These are phyloP conservation scores for Synergus itoensis DNA, from an alignment of 2,888 invertebrate species.

Conservation along the genomic window DNA sequence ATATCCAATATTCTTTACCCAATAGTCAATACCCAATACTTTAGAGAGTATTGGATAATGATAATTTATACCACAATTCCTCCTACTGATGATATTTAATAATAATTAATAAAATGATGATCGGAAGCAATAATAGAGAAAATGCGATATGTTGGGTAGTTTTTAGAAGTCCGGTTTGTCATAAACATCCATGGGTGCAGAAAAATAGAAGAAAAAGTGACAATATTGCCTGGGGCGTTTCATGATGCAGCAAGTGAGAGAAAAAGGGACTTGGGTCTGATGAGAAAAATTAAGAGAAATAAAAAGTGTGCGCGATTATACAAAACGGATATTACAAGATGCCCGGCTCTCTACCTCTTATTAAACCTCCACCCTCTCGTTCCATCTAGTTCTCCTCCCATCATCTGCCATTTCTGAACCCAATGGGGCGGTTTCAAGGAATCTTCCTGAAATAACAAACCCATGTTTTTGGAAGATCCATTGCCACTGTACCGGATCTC, in stretches of 20 bases:
- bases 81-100: too few relatives aligned
- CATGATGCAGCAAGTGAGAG: slow-evolving; percentile 22
- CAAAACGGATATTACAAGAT: slow-evolving; percentile 68
- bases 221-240: slow-evolving; percentile 13
- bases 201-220: not conserved
- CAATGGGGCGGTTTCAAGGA: slow-evolving; percentile 6
- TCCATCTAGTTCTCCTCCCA: not conserved
- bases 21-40: too few relatives aligned
- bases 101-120: too few relatives aligned
- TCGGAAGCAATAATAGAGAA: not conserved
- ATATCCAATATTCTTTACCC: too few relatives aligned
- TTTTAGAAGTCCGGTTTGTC: not conserved
- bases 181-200: not conserved
- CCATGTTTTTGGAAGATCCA: not conserved
- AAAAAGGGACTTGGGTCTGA: slow-evolving; percentile 55
- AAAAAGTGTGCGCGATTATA: slow-evolving; percentile 69
- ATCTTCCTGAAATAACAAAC: slow-evolving; percentile 8
- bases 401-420: slow-evolving; percentile 1
- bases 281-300: slow-evolving; percentile 72
- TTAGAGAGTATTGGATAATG: too few relatives aligned
- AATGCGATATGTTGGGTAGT: not conserved
- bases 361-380: slow-evolving; percentile 4
- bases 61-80: too few relatives aligned
- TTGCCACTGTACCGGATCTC: not conserved
- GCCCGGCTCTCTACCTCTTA: slow-evolving; percentile 43